A percentile compares a stretch with the other conserved stretches of the same genome.
phyloP scores from a whole-genome alignment of 2,113 vertebrate species.

The Chinchilla lanigera region DNA sequence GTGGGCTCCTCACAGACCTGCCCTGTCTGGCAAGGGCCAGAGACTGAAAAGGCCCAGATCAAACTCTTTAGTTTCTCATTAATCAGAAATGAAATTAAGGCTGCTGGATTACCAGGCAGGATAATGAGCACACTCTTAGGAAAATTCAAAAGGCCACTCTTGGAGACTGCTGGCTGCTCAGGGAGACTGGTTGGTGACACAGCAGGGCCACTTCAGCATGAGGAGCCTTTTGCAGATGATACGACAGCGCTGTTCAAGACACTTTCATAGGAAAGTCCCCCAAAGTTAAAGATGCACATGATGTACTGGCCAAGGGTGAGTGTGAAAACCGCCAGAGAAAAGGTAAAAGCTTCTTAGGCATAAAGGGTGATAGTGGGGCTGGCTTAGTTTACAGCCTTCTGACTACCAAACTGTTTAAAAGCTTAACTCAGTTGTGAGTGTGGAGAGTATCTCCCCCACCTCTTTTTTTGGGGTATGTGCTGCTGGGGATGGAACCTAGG shows the following conservation, averaged over 20 bases:
- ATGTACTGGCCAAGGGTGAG: neutral
- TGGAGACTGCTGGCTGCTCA: neutral
- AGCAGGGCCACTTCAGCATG: neutral
- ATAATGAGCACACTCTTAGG: neutral
- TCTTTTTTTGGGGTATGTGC: too few relatives aligned
- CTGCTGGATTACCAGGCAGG: neutral
- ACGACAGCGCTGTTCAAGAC: neutral
- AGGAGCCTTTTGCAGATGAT: neutral
- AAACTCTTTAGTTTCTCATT: neutral
- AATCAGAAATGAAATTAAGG: conserved; percentile 3
- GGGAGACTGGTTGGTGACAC: neutral
- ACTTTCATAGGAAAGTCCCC: neutral
- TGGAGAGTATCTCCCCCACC: neutral
- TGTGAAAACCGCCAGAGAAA: neutral
- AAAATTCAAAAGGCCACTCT: neutral
- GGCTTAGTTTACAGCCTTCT: neutral
- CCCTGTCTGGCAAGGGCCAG: neutral
- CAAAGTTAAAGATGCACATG: neutral
- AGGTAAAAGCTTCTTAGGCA: neutral
- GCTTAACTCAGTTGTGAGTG: neutral
- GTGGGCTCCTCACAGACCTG: neutral
- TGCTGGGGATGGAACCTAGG: neutral
- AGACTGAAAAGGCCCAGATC: neutral
- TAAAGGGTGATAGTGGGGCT: neutral
- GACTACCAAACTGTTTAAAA: conserved; percentile 25